Percentiles rank a stretch among this genome's conserved stretches.
These are phyloP conservation scores for Acromyrmex heyeri DNA, from an alignment of 1,140 invertebrate species.

Conservation along the genomic window DNA sequence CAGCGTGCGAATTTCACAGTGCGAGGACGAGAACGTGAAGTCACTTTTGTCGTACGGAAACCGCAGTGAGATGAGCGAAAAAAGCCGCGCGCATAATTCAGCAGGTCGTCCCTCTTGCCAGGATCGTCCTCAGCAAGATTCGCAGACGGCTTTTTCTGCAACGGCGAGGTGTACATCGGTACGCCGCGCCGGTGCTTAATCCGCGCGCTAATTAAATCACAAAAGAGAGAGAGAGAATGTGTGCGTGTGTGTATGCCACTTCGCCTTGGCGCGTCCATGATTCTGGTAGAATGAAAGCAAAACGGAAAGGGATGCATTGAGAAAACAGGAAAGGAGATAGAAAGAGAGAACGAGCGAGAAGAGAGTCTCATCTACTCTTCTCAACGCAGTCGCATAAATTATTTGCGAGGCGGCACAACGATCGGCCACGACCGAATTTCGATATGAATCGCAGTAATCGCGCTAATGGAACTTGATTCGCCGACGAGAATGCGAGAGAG, in stretches of 20 bases:
- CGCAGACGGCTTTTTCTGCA: slow-evolving; percentile 61
- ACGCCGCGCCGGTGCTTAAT: slow-evolving; percentile 72
- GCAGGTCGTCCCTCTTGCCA: slow-evolving; percentile 56
- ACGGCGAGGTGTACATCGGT: slow-evolving; percentile 64
- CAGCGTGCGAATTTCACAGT: slow-evolving; percentile 25
- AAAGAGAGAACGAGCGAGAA: slow-evolving; percentile 8
- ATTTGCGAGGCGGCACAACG: slow-evolving; percentile 68
- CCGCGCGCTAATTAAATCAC: slow-evolving; percentile 78
- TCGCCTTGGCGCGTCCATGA: slow-evolving; percentile 72
- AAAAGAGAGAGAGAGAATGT: slow-evolving; percentile 41
- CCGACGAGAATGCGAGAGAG: slow-evolving; percentile 41
- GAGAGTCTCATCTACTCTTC: slow-evolving; percentile 25
- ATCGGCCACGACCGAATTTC: slow-evolving; percentile 61
- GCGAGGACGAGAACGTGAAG: slow-evolving; percentile 22
- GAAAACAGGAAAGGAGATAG: slow-evolving; percentile 21
- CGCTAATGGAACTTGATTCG: slow-evolving; percentile 74
- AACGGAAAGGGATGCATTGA: slow-evolving; percentile 24
- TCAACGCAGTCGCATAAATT: slow-evolving; percentile 69
- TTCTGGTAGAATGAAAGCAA: slow-evolving; percentile 71
- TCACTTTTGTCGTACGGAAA: slow-evolving; percentile 43
- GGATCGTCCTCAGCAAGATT: slow-evolving; percentile 56
- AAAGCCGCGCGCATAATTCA: slow-evolving; percentile 73
- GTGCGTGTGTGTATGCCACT: neutral
- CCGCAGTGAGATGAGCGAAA: slow-evolving; percentile 68
- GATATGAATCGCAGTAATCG: slow-evolving; percentile 75